A percentile compares a stretch with the other conserved stretches of the same genome.
Evolutionary conservation across 2,888 invertebrate species (phyloP).

Genomic region (Amiota mariae): DNA sequence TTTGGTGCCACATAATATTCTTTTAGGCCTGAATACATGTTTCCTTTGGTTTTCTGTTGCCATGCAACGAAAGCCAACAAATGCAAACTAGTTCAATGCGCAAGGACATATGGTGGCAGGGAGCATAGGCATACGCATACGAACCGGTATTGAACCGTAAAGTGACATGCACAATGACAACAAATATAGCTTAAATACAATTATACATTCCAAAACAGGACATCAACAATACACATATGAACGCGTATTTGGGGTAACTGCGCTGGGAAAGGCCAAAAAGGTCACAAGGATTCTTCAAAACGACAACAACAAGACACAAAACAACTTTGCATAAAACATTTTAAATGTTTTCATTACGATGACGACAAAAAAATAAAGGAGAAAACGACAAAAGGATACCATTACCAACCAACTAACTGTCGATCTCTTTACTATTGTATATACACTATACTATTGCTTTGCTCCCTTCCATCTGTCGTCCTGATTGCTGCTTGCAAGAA

Average conservation of each 20-base stretch:
- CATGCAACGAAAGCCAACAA: slow-evolving; percentile 2
- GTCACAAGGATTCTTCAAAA: slow-evolving; percentile 55
- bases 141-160: slow-evolving; percentile 54
- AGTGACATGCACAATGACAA: slow-evolving; percentile 16
- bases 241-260: slow-evolving; percentile 41
- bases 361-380: slow-evolving; percentile 49
- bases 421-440: not conserved
- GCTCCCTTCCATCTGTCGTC: not conserved
- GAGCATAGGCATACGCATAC: slow-evolving; percentile 29
- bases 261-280: slow-evolving; percentile 52
- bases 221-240: slow-evolving; percentile 36
- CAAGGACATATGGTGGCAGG: slow-evolving; percentile 44
- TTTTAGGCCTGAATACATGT: too few species aligned
- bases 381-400: not conserved
- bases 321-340: slow-evolving; percentile 65
- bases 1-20: too few species aligned
- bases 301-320: slow-evolving; percentile 41
- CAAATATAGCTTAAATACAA: not conserved
- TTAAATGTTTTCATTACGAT: slow-evolving; percentile 67
- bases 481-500: not conserved
- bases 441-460: not conserved
- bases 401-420: not conserved
- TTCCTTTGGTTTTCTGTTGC: not conserved
- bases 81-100: slow-evolving; percentile 56
- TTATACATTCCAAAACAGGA: slow-evolving; percentile 61